A percentile compares a stretch with the other conserved stretches of the same genome.
Evolutionary conservation across 2,113 vertebrate species (phyloP).

Genomic region (Leuciscus idus): DNA sequence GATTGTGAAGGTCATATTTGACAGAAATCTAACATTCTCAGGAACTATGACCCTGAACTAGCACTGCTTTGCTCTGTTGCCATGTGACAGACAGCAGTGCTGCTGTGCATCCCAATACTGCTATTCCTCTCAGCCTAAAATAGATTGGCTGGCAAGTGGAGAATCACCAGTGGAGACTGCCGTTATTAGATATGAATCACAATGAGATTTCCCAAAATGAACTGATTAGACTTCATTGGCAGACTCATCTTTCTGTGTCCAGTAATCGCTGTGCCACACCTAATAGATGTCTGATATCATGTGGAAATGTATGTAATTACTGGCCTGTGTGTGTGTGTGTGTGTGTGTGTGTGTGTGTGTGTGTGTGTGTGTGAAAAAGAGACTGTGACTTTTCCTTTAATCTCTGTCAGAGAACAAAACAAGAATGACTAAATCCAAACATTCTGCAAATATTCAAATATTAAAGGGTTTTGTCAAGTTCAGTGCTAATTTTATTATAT

Average conservation of each 20-base stretch:
- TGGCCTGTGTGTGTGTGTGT: neutral
- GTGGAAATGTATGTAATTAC: neutral
- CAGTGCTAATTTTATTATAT: no score
- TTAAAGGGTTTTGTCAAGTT: no score
- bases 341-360: neutral
- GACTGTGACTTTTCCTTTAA: neutral
- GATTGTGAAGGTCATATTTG: slow-evolving; percentile 48
- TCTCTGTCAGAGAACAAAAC: neutral
- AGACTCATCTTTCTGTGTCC: slow-evolving; percentile 1
- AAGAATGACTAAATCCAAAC: neutral
- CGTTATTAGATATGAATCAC: slow-evolving; percentile 26
- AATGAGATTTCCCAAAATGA: neutral
- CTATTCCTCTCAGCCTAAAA: slow-evolving; percentile 44
- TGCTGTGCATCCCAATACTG: slow-evolving; percentile 33
- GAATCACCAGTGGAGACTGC: slow-evolving; percentile 17
- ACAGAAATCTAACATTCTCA: slow-evolving; percentile 39
- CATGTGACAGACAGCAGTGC: slow-evolving; percentile 45
- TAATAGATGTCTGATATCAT: slow-evolving; percentile 10
- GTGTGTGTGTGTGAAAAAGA: neutral
- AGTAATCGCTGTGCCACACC: slow-evolving; percentile 45
- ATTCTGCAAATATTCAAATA: neutral
- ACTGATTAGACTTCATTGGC: slow-evolving; percentile 6
- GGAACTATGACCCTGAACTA: slow-evolving; percentile 45
- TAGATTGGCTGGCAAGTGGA: slow-evolving; percentile 21
- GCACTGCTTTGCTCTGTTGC: slow-evolving; percentile 44